Evolutionary conservation across 2,797 vertebrate species (phyloP).

Genomic region (Threskiornis aethiopicus): DNA sequence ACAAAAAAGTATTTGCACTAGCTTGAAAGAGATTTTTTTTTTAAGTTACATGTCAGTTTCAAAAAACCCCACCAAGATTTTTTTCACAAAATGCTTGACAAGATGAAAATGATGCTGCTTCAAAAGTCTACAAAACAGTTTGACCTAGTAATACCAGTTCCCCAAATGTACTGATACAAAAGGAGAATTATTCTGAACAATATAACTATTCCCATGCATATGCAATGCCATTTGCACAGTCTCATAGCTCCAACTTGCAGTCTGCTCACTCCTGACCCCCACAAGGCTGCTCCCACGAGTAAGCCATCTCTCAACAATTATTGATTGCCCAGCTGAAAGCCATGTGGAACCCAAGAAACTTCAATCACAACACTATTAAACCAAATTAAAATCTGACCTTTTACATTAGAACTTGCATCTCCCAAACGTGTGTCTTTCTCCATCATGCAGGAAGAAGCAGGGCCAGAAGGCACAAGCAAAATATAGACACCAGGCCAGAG

Average conservation of each 20-base stretch:
- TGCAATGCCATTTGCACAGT: background rate
- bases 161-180: accelerated
- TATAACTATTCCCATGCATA: background rate
- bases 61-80: background rate
- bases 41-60: background rate
- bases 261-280: background rate
- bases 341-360: background rate
- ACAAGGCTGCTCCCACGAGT: background rate
- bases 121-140: background rate
- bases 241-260: accelerated
- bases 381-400: background rate
- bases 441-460: background rate
- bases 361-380: background rate
- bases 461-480: background rate
- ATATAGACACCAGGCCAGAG: accelerated
- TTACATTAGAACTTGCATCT: background rate
- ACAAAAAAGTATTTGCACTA: background rate
- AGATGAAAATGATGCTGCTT: background rate
- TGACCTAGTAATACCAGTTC: background rate
- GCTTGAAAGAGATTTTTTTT: background rate
- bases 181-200: background rate
- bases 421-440: accelerated
- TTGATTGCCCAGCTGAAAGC: background rate
- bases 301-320: background rate
- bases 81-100: background rate